Evolutionary conservation across 1,140 invertebrate genomes (phyloP).

Genomic region (Drosophila aff.): DNA sequence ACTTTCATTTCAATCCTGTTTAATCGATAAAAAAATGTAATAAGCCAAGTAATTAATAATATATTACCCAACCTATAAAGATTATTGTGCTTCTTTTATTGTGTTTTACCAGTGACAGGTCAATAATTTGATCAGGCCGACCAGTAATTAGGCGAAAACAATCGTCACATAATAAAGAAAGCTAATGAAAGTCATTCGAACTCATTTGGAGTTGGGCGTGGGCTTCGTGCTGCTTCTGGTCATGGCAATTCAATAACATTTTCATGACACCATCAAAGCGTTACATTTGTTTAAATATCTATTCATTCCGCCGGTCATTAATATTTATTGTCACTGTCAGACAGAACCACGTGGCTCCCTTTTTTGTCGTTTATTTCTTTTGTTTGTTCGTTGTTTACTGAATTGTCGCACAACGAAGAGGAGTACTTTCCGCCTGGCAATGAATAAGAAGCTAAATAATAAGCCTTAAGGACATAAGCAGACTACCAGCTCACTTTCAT

Average conservation of each 20-base stretch:
- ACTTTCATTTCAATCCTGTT: not conserved
- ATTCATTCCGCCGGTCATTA: conserved; percentile 41
- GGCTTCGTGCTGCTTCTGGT: conserved; percentile 17
- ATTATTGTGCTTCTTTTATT: conserved; percentile 5
- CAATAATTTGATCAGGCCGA: conserved; percentile 27
- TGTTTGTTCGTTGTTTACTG: conserved; percentile 10
- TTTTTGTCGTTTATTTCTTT: not conserved
- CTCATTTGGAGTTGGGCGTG: not conserved
- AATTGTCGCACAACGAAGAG: conserved; percentile 4
- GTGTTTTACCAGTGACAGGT: not conserved
- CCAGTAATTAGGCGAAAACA: conserved; percentile 53
- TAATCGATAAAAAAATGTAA: not conserved
- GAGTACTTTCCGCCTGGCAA: conserved; percentile 13
- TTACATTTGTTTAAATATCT: conserved; percentile 52
- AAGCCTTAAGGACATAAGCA: conserved; percentile 61
- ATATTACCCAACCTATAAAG: not conserved
- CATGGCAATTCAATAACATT: conserved; percentile 66
- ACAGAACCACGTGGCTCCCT: conserved; percentile 24
- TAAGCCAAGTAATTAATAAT: not conserved
- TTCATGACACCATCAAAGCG: conserved; percentile 47
- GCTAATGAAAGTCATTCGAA: conserved; percentile 26
- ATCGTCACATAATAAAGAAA: conserved; percentile 36
- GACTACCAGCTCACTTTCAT: conserved; percentile 19
- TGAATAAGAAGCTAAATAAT: conserved; percentile 56
- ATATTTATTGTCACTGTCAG: conserved; percentile 52